These are phyloP conservation scores for Cossypha dichroa DNA, from an alignment of 2,797 vertebrate species.

Conservation along the genomic window DNA sequence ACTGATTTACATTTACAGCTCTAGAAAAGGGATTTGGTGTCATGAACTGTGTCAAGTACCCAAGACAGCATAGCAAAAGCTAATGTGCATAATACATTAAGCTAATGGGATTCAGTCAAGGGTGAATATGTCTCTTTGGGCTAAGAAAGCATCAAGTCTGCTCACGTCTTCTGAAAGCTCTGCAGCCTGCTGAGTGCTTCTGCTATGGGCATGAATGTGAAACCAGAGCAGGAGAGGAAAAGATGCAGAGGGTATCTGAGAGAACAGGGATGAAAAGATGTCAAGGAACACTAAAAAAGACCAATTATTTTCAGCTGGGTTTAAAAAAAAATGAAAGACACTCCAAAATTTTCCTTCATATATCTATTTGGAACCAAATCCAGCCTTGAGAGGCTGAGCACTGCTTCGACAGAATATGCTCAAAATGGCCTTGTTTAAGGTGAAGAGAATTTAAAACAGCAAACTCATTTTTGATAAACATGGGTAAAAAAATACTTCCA, in stretches of 20 bases:
- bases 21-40: not conserved
- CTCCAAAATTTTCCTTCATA: not conserved
- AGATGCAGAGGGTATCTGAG: not conserved
- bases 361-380: not conserved
- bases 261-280: not conserved
- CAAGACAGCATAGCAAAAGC: not conserved
- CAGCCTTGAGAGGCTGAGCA: not conserved
- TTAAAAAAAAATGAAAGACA: not conserved
- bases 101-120: constrained; percentile 35
- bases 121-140: not conserved
- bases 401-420: accelerated
- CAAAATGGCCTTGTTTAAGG: not conserved
- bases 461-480: not conserved
- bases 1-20: not conserved
- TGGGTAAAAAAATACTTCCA: not conserved
- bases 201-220: not conserved
- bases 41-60: not conserved
- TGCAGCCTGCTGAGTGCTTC: not conserved
- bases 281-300: not conserved
- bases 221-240: not conserved
- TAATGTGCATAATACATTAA: not conserved
- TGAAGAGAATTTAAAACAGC: not conserved
- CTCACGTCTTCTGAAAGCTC: not conserved
- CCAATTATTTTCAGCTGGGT: not conserved
- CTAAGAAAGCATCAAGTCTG: constrained; percentile 10